Conservation (phyloP, 2,888 invertebrate genomes). For the Caenorhabditis drosophilae region DNA sequence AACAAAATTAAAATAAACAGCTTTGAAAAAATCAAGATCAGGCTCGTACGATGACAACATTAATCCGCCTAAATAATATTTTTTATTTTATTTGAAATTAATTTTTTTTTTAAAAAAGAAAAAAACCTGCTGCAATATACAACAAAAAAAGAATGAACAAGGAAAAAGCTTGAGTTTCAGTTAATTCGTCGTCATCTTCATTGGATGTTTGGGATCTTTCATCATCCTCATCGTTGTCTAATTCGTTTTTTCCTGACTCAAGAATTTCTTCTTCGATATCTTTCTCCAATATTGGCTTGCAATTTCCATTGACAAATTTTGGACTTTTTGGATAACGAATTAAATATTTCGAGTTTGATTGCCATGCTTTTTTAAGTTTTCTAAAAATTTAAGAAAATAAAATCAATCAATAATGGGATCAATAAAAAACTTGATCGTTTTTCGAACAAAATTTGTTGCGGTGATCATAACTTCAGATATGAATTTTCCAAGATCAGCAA, state of each 20-base stretch:
- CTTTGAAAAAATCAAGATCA: slow-evolving; percentile 66
- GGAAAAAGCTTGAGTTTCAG: slow-evolving; percentile 46
- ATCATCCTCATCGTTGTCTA: slow-evolving; percentile 19
- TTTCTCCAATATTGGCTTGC: slow-evolving; percentile 24
- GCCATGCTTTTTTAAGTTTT: slow-evolving; percentile 17
- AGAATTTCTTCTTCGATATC: slow-evolving; percentile 40
- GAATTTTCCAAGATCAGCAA: slow-evolving; percentile 67
- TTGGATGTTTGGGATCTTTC: slow-evolving; percentile 10
- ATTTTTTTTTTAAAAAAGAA: too few relatives aligned
- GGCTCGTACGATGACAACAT: slow-evolving; percentile 62
- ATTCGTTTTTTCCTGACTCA: slow-evolving; percentile 36
- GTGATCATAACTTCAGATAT: slow-evolving; percentile 60
- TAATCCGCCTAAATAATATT: slow-evolving; percentile 25
- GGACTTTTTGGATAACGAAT: slow-evolving; percentile 20
- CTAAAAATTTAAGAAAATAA: slow-evolving; percentile 8
- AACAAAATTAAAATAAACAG: slow-evolving; percentile 67
- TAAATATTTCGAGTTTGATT: slow-evolving; percentile 8
- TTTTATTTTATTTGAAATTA: not conserved
- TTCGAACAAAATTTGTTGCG: slow-evolving; percentile 28
- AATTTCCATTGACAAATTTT: slow-evolving; percentile 12
- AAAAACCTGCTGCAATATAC: slow-evolving; percentile 57
- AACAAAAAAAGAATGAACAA: slow-evolving; percentile 58
- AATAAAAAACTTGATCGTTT: slow-evolving; percentile 28
- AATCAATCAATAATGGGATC: not conserved
- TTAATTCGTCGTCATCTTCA: slow-evolving; percentile 35